Evolutionary conservation across 2,888 invertebrate species (phyloP).

Genomic region (Belgica antarctica): DNA sequence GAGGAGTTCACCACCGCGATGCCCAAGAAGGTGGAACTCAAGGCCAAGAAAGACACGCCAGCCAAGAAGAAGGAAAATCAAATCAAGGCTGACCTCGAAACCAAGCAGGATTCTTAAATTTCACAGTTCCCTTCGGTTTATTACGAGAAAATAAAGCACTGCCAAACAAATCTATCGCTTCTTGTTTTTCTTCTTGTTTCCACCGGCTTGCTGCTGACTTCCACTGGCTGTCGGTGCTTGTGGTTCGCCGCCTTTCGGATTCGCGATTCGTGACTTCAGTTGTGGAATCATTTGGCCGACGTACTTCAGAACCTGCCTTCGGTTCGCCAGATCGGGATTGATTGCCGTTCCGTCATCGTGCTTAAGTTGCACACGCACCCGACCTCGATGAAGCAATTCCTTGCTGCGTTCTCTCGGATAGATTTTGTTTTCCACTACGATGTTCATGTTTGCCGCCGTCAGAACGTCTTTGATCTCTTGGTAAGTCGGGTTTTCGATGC

Average conservation of each 20-base stretch:
- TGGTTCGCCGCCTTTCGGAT: conserved; percentile 47
- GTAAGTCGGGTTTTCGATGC: conserved; percentile 93
- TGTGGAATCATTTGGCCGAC: conserved; percentile 86
- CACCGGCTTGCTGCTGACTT: conserved; percentile 43
- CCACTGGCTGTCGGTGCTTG: conserved; percentile 25
- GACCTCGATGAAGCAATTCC: conserved; percentile 78
- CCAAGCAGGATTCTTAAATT: too few species aligned
- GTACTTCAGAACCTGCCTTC: conserved; percentile 75
- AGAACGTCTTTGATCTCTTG: conserved; percentile 94
- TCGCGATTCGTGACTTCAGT: conserved; percentile 71
- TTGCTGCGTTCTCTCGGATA: conserved; percentile 89
- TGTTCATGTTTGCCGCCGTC: conserved; percentile 74
- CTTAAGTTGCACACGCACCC: conserved; percentile 88
- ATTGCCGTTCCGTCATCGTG: conserved; percentile 81
- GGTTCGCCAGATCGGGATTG: conserved; percentile 68
- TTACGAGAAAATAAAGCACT: background rate
- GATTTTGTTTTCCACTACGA: conserved; percentile 89
- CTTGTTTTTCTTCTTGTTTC: conserved; percentile 55
- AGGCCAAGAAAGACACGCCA: background rate
- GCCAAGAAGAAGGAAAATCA: background rate
- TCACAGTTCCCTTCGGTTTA: background rate
- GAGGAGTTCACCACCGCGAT: background rate
- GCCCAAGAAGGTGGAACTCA: background rate
- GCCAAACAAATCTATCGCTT: conserved; percentile 49
- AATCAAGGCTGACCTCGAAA: too few species aligned